These are phyloP conservation scores for Gambusia yucatana DNA, from an alignment of 2,797 vertebrate species.

Conservation along the genomic window DNA sequence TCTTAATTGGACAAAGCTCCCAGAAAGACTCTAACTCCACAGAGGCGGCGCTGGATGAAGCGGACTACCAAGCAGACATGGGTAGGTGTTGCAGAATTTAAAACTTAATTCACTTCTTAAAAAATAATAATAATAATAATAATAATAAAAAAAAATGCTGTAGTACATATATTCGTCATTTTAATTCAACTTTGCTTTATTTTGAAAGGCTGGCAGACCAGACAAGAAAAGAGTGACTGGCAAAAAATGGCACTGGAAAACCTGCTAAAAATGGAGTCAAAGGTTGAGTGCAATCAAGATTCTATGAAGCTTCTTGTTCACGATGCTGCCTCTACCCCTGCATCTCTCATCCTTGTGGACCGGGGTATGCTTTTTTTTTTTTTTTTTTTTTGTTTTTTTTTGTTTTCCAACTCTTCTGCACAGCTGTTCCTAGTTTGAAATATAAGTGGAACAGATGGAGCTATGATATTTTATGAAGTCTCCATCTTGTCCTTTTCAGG, in stretches of 20 bases:
- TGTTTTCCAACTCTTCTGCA: not conserved
- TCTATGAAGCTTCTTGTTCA: constrained; percentile 76
- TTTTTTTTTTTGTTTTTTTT: not conserved
- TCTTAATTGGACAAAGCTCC: constrained; percentile 57
- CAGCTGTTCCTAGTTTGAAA: not conserved
- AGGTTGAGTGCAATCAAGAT: constrained; percentile 74
- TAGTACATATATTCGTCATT: not conserved
- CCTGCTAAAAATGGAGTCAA: constrained; percentile 73
- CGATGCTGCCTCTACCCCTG: constrained; percentile 39
- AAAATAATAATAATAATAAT: too few species aligned
- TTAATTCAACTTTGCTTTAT: not conserved
- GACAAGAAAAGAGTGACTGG: constrained; percentile 8
- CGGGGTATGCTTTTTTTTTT: constrained; percentile 54
- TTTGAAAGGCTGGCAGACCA: constrained; percentile 51
- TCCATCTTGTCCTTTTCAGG: not conserved
- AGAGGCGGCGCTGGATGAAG: constrained; percentile 17
- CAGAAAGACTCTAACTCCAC: not conserved
- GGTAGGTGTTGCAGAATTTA: constrained; percentile 51
- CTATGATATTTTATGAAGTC: not conserved
- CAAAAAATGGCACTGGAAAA: constrained; percentile 36
- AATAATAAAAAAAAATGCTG: not conserved
- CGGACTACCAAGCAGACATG: constrained; percentile 75
- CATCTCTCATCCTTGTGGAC: constrained; percentile 72
- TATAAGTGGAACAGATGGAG: not conserved
- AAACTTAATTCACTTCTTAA: not conserved